These are phyloP conservation scores for Cataglyphis hispanica DNA, from an alignment of 1,140 invertebrate species.

Conservation along the genomic window DNA sequence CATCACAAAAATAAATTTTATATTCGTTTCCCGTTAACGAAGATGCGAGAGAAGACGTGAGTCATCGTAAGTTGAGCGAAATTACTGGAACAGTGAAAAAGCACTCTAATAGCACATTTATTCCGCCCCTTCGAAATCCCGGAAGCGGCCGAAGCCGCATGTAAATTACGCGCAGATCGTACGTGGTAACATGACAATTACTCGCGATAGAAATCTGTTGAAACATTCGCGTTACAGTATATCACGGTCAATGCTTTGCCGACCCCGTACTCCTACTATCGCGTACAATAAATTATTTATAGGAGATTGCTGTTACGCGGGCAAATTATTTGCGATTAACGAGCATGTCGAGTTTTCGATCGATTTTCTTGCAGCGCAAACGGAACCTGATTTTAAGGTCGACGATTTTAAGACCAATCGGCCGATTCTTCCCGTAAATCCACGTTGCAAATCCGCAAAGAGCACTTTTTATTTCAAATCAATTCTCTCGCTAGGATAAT, in stretches of 20 bases:
- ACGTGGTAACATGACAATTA: constrained; percentile 40
- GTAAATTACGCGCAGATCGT: constrained; percentile 17
- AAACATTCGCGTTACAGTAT: not conserved
- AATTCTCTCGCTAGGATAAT: not conserved
- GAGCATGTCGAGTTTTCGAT: not conserved
- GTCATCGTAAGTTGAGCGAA: not conserved
- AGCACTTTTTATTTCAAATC: not conserved
- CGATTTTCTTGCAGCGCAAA: constrained; percentile 27
- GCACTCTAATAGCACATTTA: constrained; percentile 14
- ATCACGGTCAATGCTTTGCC: constrained; percentile 4
- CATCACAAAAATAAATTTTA: no score
- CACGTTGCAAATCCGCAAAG: not conserved
- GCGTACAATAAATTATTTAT: constrained; percentile 33
- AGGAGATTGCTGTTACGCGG: not conserved
- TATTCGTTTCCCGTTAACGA: not conserved
- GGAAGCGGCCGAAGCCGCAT: not conserved
- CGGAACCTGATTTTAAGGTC: not conserved
- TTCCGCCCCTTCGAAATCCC: not conserved
- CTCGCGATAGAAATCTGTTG: constrained; percentile 48
- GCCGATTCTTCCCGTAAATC: not conserved
- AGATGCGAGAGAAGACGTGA: not conserved
- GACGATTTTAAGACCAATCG: not conserved
- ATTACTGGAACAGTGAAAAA: not conserved
- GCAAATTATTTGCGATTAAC: constrained; percentile 47
- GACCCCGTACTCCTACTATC: constrained; percentile 25